Conservation (phyloP, 1,140 invertebrate genomes). For the Tetranychus urticae region DNA sequence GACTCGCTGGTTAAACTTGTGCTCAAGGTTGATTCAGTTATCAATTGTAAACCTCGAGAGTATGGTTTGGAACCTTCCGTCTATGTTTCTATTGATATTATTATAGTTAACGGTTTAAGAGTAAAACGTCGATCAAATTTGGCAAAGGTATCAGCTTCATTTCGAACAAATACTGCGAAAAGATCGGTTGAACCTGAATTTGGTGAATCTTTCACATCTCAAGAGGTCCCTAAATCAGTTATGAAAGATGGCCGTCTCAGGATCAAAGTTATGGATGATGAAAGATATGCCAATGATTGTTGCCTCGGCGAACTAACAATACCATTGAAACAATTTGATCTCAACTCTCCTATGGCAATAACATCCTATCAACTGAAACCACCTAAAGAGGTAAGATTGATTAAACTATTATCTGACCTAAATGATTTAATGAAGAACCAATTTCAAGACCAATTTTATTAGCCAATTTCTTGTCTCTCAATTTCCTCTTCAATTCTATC, state of each 20-base stretch:
- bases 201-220: constrained; percentile 12
- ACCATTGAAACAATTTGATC: constrained; percentile 8
- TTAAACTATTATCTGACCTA: neutral
- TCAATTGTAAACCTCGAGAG: constrained; percentile 1
- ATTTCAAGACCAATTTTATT: neutral
- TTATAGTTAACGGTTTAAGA: constrained; percentile 1
- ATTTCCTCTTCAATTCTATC: no score
- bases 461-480: no score
- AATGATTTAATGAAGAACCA: no score
- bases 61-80: constrained; percentile 6
- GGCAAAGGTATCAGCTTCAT: neutral
- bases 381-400: neutral
- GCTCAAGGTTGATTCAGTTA: neutral
- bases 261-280: constrained; percentile 14
- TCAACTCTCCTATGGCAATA: neutral
- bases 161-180: constrained; percentile 11
- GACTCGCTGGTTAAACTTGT: neutral
- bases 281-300: constrained; percentile 16
- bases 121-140: neutral
- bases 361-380: neutral
- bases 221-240: constrained; percentile 10
- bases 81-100: constrained; percentile 7
- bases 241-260: constrained; percentile 12
- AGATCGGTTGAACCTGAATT: constrained; percentile 14
- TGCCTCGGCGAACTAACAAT: constrained; percentile 13